phyloP scores from a whole-genome alignment of 1,140 invertebrate species.

The Vanessa tameamea region DNA sequence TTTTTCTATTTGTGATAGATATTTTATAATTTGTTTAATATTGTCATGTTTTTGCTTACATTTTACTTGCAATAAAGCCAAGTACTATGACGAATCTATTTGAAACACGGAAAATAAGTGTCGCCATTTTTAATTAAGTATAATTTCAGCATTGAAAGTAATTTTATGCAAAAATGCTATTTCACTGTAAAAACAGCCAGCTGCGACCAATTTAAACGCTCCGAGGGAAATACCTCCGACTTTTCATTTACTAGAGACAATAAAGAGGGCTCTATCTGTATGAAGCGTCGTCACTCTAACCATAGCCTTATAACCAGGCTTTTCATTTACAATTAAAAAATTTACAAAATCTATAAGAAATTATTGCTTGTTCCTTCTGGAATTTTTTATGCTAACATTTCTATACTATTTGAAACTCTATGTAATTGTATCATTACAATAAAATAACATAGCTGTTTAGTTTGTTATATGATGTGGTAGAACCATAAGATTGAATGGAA shows the following conservation, averaged over 20 bases:
- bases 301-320: constrained; percentile 10
- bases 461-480: background rate
- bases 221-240: constrained; percentile 61
- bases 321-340: background rate
- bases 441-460: constrained; percentile 3
- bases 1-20: background rate
- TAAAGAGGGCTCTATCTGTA: constrained; percentile 65
- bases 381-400: background rate
- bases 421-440: background rate
- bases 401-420: too few relatives aligned
- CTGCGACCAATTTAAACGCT: constrained; percentile 65
- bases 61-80: background rate
- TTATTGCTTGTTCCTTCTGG: background rate
- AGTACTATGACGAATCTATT: background rate
- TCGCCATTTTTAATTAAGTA: constrained; percentile 9
- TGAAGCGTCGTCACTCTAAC: constrained; percentile 24
- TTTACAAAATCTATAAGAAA: background rate
- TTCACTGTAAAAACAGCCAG: constrained; percentile 53
- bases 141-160: constrained; percentile 15
- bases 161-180: constrained; percentile 43
- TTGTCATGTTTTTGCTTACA: background rate
- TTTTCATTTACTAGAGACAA: constrained; percentile 74
- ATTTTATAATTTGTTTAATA: background rate
- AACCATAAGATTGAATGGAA: constrained; percentile 29
- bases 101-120: background rate